Conservation (phyloP, 1,140 invertebrate genomes). For the Cyclina sinensis region DNA sequence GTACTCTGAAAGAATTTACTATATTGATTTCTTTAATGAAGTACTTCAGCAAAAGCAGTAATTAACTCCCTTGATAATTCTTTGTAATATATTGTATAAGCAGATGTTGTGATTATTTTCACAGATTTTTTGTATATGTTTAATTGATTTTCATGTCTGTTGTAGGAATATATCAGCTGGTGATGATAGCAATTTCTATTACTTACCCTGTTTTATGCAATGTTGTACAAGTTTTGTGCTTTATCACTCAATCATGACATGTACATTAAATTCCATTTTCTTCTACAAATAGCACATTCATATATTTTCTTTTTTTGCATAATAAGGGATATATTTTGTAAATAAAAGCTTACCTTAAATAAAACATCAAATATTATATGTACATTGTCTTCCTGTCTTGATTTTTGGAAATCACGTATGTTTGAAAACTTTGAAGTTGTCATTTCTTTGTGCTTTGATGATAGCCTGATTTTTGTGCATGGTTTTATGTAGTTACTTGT, state of each 20-base stretch:
- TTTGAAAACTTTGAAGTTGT: too few species aligned
- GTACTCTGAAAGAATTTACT: too few species aligned
- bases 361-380: not conserved
- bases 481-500: too few species aligned
- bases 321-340: conserved; percentile 49
- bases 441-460: too few species aligned
- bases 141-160: not conserved
- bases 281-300: conserved; percentile 30
- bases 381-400: not conserved
- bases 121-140: too few species aligned
- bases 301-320: conserved; percentile 41
- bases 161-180: not conserved
- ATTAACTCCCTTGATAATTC: too few species aligned
- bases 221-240: not conserved
- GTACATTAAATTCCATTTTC: conserved; percentile 8
- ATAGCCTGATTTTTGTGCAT: too few species aligned
- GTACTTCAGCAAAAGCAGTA: too few species aligned
- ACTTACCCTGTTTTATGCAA: not conserved
- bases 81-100: too few species aligned
- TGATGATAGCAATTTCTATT: not conserved
- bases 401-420: too few species aligned
- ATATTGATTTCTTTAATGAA: too few species aligned
- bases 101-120: too few species aligned
- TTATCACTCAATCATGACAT: not conserved
- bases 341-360: conserved; percentile 45